Base-by-base conservation (phyloP, 2,113 vertebrate genomes). In the Mungos mungo region DNA sequence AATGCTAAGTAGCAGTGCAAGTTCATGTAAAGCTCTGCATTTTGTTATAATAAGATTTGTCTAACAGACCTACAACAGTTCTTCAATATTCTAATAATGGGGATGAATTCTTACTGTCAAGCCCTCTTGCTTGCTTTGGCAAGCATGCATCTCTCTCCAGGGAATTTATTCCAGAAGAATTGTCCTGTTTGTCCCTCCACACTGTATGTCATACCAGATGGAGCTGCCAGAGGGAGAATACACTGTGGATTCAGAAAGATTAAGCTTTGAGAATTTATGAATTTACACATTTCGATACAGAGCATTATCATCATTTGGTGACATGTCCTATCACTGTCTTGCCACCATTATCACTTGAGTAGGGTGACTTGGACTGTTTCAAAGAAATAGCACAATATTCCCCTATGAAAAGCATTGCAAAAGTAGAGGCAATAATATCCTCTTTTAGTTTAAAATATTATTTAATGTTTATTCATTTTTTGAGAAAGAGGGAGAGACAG, bases 21-120 rank as follows among this genome's bases (percentile, higher is more conserved):
- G 15, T 66, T 7, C 4, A 84, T 25, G 3, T 31, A 80, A 88
- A 89, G 7, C 3, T 45, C 21, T 95, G 14, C 7, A 45, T 2
- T 79, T 80, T 97, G 29, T 91, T 86, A n/a, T 65, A 87, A 92
- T 57, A n/a, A 93, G 45, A 76, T 93, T 84, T 84, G 60, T 92
- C 19, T n/a, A 50, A 47, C 11, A 92, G 31, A 38, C 80, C 11
- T 72, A 68, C 96, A 95, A 47, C 16, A 90, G 21, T 52, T 68
- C 19, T 38, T 27, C 27, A 79, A 8, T 45, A 52, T 76, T 90
- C 18, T 90, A 85, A 82, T 80, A 81, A 83, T n/a, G 12, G 35
- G 66, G 84, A 5, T 76, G 8, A 86, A 47, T 89, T 86, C 41
- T 93, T 72, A 50, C 27, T 81, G 19, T 23, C 79, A 92, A 74